A percentile compares a stretch with the other conserved stretches of the same genome.
These are phyloP conservation scores for Discoglossus pictus DNA, from an alignment of 2,797 vertebrate species.

Conservation along the genomic window DNA sequence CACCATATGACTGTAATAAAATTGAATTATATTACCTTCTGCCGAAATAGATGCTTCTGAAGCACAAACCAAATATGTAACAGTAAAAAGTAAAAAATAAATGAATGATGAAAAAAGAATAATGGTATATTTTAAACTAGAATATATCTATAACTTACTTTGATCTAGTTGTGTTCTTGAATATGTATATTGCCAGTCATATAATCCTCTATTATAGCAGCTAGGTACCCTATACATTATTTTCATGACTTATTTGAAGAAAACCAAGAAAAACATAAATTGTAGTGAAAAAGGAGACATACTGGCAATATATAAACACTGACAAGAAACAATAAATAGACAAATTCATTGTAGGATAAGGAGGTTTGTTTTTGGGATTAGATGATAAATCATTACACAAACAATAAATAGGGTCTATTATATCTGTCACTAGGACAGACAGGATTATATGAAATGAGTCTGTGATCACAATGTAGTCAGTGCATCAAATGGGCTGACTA, in stretches of 20 bases:
- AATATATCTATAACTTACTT: slow-evolving; percentile 17
- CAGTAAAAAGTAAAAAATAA: slow-evolving; percentile 29
- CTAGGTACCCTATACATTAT: slow-evolving; percentile 19
- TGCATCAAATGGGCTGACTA: not conserved
- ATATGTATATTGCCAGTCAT: slow-evolving; percentile 19
- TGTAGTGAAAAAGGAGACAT: not conserved
- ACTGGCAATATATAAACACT: not conserved
- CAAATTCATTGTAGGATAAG: slow-evolving; percentile 1
- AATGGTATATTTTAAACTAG: not conserved
- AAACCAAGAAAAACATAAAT: slow-evolving; percentile 14
- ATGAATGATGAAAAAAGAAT: slow-evolving; percentile 12
- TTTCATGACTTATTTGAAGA: not conserved
- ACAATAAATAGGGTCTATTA: slow-evolving; percentile 19
- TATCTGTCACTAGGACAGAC: not conserved
- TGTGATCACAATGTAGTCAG: not conserved
- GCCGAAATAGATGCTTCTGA: slow-evolving; percentile 18
- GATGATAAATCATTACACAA: slow-evolving; percentile 28
- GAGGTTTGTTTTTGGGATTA: not conserved
- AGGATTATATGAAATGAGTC: not conserved
- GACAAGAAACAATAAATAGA: slow-evolving; percentile 30
- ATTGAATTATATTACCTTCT: slow-evolving; percentile 40
- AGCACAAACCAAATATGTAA: slow-evolving; percentile 8
- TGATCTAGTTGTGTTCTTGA: slow-evolving; percentile 4
- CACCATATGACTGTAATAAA: slow-evolving; percentile 41
- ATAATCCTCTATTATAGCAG: slow-evolving; percentile 1